Evolutionary conservation across 2,797 vertebrate species (phyloP).

Genomic region (Naso thynnoides): DNA sequence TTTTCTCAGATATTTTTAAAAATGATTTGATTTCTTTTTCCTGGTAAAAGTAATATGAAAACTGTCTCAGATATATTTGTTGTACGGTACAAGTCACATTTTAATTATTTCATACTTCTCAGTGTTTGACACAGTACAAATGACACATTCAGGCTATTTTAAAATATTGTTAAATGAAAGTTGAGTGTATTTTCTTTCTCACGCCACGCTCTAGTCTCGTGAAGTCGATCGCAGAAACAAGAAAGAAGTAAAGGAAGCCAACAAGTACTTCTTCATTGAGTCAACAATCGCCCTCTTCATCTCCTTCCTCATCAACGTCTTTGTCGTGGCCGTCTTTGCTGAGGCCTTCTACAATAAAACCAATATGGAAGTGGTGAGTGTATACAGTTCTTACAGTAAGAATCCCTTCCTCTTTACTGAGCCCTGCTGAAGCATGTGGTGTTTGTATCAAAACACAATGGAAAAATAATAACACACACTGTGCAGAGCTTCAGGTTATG

Average conservation of each 20-base stretch:
- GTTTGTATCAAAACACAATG: neutral
- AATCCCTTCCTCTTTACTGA: neutral
- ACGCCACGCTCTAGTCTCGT: constrained; percentile 85
- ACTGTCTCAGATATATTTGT: neutral
- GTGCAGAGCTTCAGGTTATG: neutral
- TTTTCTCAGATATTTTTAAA: neutral
- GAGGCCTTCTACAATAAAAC: constrained; percentile 91
- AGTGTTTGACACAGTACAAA: neutral
- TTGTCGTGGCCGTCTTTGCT: constrained; percentile 95
- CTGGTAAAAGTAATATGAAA: neutral
- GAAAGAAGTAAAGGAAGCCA: constrained; percentile 91
- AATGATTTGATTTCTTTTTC: neutral
- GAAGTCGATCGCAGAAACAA: constrained; percentile 90
- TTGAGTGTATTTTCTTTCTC: constrained; percentile 6
- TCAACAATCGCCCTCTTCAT: constrained; percentile 92
- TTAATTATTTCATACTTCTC: neutral
- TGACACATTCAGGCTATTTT: neutral
- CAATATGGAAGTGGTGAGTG: constrained; percentile 91
- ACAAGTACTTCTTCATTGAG: constrained; percentile 97
- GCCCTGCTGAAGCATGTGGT: neutral
- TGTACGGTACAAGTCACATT: neutral
- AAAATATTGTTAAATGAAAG: neutral
- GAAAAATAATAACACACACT: neutral
- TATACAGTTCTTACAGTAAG: constrained; percentile 5
- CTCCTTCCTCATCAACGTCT: constrained; percentile 98